Base-by-base conservation (phyloP, 2,888 invertebrate species). In the Acanthosepion esculentum region DNA sequence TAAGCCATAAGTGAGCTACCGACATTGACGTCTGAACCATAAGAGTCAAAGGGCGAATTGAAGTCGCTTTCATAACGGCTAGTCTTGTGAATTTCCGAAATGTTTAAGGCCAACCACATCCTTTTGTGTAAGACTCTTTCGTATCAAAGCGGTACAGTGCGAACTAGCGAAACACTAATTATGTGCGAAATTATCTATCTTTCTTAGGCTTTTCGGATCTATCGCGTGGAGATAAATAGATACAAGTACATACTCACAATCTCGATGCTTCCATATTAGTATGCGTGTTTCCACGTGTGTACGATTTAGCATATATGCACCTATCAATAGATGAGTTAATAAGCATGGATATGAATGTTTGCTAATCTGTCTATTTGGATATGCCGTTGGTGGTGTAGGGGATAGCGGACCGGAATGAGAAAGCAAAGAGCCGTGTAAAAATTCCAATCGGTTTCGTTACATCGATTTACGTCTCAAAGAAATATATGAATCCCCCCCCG, bases 21-120 rank as follows among this genome's bases (percentile, higher is more conserved):
- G 23, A 59, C 59, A 59, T 59, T 59, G 59, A 59, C 33, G 78
- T 78, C 78, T 78, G 78, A 78, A 78, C 78, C n/a, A 18, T 12
- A 10, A 10, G 33, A n/a, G 78, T 78, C 78, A 78, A 78, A 78
- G n/a, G 78, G 78, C 78, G 33, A n/a, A 78, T n/a, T n/a, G 78
- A 33, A 78, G 33, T 33, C 78, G 78, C 78, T 78, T 78, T 78
- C 78, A 78, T 10, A n/a, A 33, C 12, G 78, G 78, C 78, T 33
- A 78, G 33, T 78, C 78, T 78, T 78, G n/a, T 78, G 78, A 78
- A 78, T 78, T n/a, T 78, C 78, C 78, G n/a, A 78, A 78, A 78
- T 78, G 78, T 78, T 78, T 78, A 78, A 33, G 78, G 33, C 78
- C 78, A 78, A 33, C 78, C 78, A 33, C 78, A 78, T 78, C 33